Base-by-base conservation (phyloP, 2,113 vertebrate species). In the Pampusana beccarii region DNA sequence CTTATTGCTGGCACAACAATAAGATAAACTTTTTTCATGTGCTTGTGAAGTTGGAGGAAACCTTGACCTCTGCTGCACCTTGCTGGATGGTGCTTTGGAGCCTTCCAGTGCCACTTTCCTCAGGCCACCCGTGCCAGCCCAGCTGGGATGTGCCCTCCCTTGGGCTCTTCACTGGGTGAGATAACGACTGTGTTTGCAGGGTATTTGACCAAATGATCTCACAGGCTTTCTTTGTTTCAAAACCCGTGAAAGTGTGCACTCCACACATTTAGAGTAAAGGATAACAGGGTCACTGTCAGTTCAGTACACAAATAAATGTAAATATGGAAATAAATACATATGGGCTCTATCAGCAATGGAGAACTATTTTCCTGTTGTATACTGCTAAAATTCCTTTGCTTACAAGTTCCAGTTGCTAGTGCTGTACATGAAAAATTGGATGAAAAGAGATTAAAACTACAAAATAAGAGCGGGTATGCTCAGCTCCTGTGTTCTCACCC, bases 181-280 rank as follows among this genome's bases (percentile, higher is more conserved):
- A 90, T 65, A 61, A 70, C 1, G 11, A 40, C 40, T 75, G 2
- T 64, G 65, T 78, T 81, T 92, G 71, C 14, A 51, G 61, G 15
- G 40, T 80, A 69, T 71, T 74, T 40, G 71, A 86, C 13, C 38
- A 79, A 90, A 87, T 86, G 82, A 92, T 83, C 69, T 95, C 90
- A 91, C 46, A 95, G 66, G 10, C 80, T 60, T 64, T 40, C 74
- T 79, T 92, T 95, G 91, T 89, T 87, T 91, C 80, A 62, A 67
- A 83, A 11, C 31, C 28, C 58, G 23, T 34, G 58, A 86, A 91
- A 80, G 24, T 65, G 4, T 67, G 48, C 54, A 57, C 13, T 8
- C 9, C 48, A 67, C 1, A 3, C 42, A 70, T 33, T 42, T 51
- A 65, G 67, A 86, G 64, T 58, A 29, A 71, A 64, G 60, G 65